Evolutionary conservation across 2,797 vertebrate species (phyloP), one percentile per base, ranked within the genome.

Genomic region (Cottoperca gobio): DNA sequence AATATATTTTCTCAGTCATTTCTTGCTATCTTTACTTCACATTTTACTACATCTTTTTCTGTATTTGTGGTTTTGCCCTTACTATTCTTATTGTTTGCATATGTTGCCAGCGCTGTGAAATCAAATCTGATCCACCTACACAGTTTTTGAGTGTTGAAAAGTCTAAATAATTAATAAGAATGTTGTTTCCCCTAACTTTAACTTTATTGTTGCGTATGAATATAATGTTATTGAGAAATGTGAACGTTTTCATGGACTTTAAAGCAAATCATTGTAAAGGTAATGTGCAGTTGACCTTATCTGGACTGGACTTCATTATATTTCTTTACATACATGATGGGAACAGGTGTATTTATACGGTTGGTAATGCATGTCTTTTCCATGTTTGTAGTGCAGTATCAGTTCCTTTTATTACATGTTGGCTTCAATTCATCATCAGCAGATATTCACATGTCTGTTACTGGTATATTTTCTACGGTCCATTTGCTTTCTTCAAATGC

Each of bases 401-500:
- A 26, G 19, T n/a, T 46, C 33, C 3, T 16, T n/a, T 17, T 40
- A 3, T 28, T 6, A 14, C 13, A 2, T 53, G 5, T 42, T 67
- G 3, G 28, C 1, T 64, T 64, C 40, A 50, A 75, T 58, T 45
- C 33, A 43, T 57, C 37, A 48, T 68, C 19, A 13, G 35, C 13
- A 28, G 16, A 31, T 54, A 26, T 70, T 55, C 39, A 21, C 28
- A 52, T 63, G 45, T 48, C 16, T 42, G 16, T 68, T 24, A 39
- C 50, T 43, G 31, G 57, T n/a, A 33, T 21, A 23, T 62, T 33
- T 14, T 58, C n/a, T 35, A 23, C 2, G 72, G 26, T 6, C 23
- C 16, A 48, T 70, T 49, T 49, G 8, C 33, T 58, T 63, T 40
- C 13, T 43, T 37, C 12, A 73, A 70, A 59, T 39, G 16, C 6